phyloP scores from a whole-genome alignment of 2,888 invertebrate genomes.

The Tipula unca region DNA sequence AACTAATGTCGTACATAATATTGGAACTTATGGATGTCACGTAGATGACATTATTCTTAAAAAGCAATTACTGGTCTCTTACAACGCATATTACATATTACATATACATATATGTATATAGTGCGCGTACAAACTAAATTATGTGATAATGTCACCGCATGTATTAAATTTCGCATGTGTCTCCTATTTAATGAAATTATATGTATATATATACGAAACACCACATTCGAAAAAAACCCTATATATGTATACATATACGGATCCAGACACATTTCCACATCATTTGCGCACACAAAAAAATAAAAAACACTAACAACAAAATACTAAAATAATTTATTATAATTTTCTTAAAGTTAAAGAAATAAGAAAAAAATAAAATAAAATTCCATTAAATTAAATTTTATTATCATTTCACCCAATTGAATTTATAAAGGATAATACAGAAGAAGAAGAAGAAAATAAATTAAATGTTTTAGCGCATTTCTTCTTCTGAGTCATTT shows the following conservation, averaged over 20 bases:
- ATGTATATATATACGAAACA: no score
- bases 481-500: not conserved
- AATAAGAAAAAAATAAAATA: not conserved
- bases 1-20: not conserved
- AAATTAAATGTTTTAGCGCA: not conserved
- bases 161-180: not conserved
- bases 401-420: conserved; percentile 8
- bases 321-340: not conserved
- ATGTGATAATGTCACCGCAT: not conserved
- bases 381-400: conserved; percentile 14
- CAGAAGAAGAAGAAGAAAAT: not conserved
- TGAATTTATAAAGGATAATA: not conserved
- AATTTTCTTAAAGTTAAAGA: not conserved
- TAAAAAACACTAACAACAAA: not conserved
- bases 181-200: not conserved
- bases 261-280: no score
- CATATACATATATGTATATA: not conserved
- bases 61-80: not conserved
- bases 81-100: not conserved
- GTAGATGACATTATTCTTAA: conserved; percentile 2
- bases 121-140: not conserved
- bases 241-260: no score
- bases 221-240: not conserved
- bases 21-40: not conserved
- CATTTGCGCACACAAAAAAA: no score